phyloP scores from a whole-genome alignment of 2,113 vertebrate species.

The Peromyscus leucopus region DNA sequence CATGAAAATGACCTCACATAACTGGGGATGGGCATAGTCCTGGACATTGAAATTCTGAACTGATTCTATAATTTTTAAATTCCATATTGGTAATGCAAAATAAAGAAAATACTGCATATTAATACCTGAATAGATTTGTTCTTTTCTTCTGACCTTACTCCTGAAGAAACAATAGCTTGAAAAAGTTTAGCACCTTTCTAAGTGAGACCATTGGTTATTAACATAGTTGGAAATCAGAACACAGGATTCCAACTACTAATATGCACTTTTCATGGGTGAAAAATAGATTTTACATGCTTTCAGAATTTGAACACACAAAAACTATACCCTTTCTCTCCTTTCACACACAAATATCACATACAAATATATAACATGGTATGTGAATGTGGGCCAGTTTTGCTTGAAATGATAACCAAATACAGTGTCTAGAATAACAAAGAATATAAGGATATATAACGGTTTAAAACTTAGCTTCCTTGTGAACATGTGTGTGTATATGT shows the following conservation, averaged over 20 bases:
- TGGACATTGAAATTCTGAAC: background rate
- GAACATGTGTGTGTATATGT: background rate
- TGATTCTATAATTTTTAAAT: background rate
- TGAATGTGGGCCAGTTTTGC: constrained; percentile 46
- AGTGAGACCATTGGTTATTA: background rate
- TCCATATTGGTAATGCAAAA: background rate
- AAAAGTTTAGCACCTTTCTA: background rate
- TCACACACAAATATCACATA: background rate
- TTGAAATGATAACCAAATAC: constrained; percentile 32
- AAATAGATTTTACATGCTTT: constrained; percentile 58
- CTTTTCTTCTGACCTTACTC: background rate
- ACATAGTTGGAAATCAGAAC: background rate
- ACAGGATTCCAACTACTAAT: background rate
- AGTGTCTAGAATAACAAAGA: background rate
- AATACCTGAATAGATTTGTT: background rate
- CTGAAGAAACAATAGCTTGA: background rate
- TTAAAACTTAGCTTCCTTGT: background rate
- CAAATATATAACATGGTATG: background rate
- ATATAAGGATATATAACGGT: background rate
- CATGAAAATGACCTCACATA: background rate
- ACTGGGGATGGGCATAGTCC: background rate
- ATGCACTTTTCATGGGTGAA: background rate
- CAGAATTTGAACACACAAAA: constrained; percentile 24
- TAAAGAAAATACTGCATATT: background rate
- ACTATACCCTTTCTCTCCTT: background rate